Conservation (phyloP, 2,888 invertebrate genomes). For the Melieria crassipennis region DNA sequence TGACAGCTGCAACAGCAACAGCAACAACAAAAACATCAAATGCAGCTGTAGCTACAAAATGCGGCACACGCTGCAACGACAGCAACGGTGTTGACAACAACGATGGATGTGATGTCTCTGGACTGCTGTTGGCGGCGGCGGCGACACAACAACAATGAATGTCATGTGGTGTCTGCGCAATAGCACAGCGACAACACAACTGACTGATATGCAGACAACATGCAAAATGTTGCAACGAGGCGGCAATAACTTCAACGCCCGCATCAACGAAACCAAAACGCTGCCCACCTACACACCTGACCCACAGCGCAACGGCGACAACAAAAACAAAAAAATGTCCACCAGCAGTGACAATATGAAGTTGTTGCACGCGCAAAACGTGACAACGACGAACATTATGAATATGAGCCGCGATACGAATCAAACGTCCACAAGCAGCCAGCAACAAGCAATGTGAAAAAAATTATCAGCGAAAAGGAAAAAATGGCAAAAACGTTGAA, state of each 20-base stretch:
- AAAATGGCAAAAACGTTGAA: too few relatives aligned
- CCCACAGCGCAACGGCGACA: too few relatives aligned
- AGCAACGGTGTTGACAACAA: conserved; percentile 35
- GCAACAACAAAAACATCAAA: conserved; percentile 1
- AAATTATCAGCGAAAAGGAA: background rate
- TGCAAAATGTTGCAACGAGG: background rate
- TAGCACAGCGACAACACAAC: conserved; percentile 24
- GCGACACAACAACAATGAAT: background rate
- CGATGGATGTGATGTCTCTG: conserved; percentile 5
- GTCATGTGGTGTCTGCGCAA: background rate
- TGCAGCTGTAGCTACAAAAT: background rate
- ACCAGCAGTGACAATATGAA: conserved; percentile 19
- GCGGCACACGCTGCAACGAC: conserved; percentile 3
- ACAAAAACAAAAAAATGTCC: background rate
- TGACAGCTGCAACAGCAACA: conserved; percentile 24
- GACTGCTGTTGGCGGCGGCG: conserved; percentile 46
- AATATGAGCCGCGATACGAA: conserved; percentile 2
- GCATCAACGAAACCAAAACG: conserved; percentile 19
- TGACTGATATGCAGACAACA: conserved; percentile 7
- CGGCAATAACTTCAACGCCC: conserved; percentile 47
- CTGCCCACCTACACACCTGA: too few relatives aligned
- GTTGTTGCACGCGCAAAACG: conserved; percentile 1
- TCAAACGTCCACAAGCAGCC: background rate
- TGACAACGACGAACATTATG: conserved; percentile 1
- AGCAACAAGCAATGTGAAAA: background rate